Percentiles rank a stretch among this genome's conserved stretches.
These are phyloP conservation scores for Isichthys henryi DNA, from an alignment of 2,113 vertebrate genomes.

Conservation along the genomic window DNA sequence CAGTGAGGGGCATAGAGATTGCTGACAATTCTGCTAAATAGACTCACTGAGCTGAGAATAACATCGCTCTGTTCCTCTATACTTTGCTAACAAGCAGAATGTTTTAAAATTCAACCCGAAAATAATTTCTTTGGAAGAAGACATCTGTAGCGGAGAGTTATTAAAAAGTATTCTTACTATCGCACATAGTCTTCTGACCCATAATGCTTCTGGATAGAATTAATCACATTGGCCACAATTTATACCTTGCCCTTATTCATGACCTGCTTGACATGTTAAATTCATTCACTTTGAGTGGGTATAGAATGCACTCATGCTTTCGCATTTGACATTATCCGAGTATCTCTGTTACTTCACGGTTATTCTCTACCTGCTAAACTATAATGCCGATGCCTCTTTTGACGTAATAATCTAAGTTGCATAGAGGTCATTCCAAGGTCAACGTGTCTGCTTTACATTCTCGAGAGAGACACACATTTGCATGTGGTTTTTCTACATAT, in stretches of 20 bases:
- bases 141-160: neutral
- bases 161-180: neutral
- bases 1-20: neutral
- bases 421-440: neutral
- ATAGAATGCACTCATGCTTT: neutral
- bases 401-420: neutral
- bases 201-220: neutral
- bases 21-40: neutral
- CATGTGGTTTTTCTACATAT: neutral
- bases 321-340: neutral
- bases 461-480: neutral
- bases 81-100: neutral
- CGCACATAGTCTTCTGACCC: neutral
- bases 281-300: constrained; percentile 6
- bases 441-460: neutral
- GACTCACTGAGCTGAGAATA: neutral
- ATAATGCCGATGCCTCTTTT: neutral
- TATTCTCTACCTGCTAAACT: neutral
- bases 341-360: neutral
- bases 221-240: neutral
- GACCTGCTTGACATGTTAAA: constrained; percentile 6
- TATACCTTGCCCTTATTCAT: neutral
- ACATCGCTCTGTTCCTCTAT: neutral
- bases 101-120: neutral
- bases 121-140: neutral